Evolutionary conservation across 2,888 invertebrate species (phyloP).

Genomic region (Agonopterix alstromeriana): DNA sequence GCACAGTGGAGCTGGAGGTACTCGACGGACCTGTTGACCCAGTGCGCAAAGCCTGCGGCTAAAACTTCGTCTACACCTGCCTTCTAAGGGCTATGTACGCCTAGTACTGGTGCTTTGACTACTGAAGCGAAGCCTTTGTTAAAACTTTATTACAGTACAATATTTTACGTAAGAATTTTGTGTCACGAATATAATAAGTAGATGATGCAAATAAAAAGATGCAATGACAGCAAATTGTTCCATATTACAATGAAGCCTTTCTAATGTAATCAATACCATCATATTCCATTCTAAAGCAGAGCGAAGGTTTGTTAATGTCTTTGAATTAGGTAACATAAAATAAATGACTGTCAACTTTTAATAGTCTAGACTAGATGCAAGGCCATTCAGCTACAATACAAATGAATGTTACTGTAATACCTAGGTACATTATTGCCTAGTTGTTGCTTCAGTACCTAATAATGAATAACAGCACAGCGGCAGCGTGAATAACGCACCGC

Average conservation of each 20-base stretch:
- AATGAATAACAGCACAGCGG: too few relatives aligned
- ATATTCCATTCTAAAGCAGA: constrained; percentile 1
- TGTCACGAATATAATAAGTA: too few relatives aligned
- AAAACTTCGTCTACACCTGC: constrained; percentile 51
- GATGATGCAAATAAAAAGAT: background rate
- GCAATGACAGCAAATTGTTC: background rate
- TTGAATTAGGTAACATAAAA: background rate
- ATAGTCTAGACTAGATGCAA: background rate
- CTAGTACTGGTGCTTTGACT: constrained; percentile 19
- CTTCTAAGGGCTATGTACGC: constrained; percentile 24
- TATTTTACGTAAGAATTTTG: too few relatives aligned
- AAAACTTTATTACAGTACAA: too few relatives aligned
- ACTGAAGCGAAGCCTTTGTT: too few relatives aligned
- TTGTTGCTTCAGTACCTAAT: too few relatives aligned
- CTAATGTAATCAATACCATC: constrained; percentile 23
- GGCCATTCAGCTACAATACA: too few relatives aligned
- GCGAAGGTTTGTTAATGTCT: background rate
- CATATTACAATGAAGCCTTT: constrained; percentile 8
- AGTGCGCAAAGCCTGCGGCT: constrained; percentile 55
- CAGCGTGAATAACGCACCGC: too few relatives aligned
- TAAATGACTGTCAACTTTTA: background rate
- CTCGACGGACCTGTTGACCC: constrained; percentile 66
- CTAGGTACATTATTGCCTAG: too few relatives aligned
- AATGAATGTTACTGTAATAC: too few relatives aligned
- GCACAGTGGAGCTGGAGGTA: constrained; percentile 42